These are phyloP conservation scores for Microctenopoma stevenorrisi DNA, from an alignment of 2,797 vertebrate species.

Conservation along the genomic window DNA sequence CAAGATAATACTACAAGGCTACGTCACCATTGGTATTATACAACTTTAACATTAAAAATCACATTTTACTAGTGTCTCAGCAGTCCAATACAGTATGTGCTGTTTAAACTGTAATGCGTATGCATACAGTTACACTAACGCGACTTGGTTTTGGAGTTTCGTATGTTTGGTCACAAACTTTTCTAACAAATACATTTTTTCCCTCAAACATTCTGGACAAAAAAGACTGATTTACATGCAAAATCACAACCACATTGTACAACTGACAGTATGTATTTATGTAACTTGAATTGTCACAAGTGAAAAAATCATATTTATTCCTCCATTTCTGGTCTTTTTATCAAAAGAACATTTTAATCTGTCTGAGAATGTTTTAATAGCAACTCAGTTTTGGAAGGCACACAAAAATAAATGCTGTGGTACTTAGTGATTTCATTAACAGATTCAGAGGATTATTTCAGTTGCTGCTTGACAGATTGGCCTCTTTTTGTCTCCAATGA, in stretches of 20 bases:
- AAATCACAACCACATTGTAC: not conserved
- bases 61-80: constrained; percentile 7
- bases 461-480: constrained; percentile 25
- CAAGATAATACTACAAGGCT: too few relatives aligned
- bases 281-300: too few relatives aligned
- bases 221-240: too few relatives aligned
- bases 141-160: not conserved
- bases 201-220: not conserved
- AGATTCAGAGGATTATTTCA: constrained; percentile 11
- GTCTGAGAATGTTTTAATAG: not conserved
- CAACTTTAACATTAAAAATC: constrained; percentile 24
- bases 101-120: constrained; percentile 8
- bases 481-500: constrained; percentile 33
- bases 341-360: not conserved
- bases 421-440: not conserved
- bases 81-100: constrained; percentile 5
- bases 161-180: not conserved
- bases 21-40: too few relatives aligned
- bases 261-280: not conserved
- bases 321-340: not conserved
- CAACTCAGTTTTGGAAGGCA: not conserved
- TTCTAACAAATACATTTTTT: not conserved
- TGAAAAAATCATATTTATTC: not conserved
- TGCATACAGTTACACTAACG: constrained; percentile 2
- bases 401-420: not conserved